Evolutionary conservation across 2,888 invertebrate species (phyloP).

Genomic region (Thera obeliscata): DNA sequence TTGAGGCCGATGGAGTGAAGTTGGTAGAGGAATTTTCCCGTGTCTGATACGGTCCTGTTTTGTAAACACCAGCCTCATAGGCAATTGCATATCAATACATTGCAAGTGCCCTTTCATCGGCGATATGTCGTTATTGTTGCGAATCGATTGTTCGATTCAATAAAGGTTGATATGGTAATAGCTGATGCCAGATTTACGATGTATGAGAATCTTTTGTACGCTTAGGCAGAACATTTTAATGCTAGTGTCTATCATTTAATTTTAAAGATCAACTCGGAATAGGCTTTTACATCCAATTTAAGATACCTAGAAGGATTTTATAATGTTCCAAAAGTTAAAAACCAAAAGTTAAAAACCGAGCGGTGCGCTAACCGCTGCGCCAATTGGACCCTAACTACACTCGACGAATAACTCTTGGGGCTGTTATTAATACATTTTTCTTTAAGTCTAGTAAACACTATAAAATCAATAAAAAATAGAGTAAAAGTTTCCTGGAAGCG

Average conservation of each 20-base stretch:
- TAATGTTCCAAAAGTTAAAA: no score
- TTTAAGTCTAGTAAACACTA: no score
- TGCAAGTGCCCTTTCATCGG: slow-evolving; percentile 35
- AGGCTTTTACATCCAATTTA: neutral
- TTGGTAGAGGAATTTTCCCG: slow-evolving; percentile 2
- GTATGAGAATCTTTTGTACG: slow-evolving; percentile 25
- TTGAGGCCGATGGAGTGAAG: no score
- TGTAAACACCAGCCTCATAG: slow-evolving; percentile 15
- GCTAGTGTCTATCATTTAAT: neutral
- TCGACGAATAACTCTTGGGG: no score
- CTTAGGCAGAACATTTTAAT: slow-evolving; percentile 6
- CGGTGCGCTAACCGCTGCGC: no score
- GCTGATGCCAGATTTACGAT: slow-evolving; percentile 31
- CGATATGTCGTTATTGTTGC: slow-evolving; percentile 61
- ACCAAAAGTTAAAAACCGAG: no score
- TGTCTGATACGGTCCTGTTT: slow-evolving; percentile 15
- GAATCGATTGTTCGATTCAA: slow-evolving; percentile 43
- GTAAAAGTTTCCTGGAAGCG: no score
- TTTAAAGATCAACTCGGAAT: slow-evolving; percentile 1
- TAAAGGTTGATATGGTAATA: slow-evolving; percentile 43
- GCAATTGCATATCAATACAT: slow-evolving; percentile 31
- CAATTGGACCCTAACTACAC: no score
- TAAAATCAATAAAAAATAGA: no score
- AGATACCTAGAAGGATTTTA: no score
- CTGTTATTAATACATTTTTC: no score